phyloP scores from a whole-genome alignment of 2,797 vertebrate species.

The Hyperoplus lanceolatus region DNA sequence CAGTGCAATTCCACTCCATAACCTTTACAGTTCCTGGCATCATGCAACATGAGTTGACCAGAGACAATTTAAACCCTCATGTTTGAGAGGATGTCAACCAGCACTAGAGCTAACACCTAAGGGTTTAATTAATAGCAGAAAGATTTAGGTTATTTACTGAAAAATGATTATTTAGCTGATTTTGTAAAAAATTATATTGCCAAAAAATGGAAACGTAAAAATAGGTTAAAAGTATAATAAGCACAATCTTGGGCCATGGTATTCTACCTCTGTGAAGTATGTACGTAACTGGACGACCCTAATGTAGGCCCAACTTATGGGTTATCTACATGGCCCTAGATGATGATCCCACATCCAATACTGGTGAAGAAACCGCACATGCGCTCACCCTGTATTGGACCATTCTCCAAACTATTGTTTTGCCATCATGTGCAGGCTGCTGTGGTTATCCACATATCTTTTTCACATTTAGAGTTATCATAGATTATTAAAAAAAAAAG shows the following conservation, averaged over 20 bases:
- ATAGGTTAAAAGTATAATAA: neutral
- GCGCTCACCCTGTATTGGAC: neutral
- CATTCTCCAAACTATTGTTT: neutral
- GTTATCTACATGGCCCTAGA: neutral
- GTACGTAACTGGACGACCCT: neutral
- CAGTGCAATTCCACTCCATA: neutral
- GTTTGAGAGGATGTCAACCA: neutral
- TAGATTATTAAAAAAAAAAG: neutral
- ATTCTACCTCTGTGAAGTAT: neutral
- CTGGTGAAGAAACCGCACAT: neutral
- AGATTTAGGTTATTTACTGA: neutral
- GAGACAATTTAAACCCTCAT: neutral
- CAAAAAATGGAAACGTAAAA: neutral
- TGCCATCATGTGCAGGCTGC: neutral
- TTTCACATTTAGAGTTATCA: neutral
- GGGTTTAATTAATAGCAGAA: neutral
- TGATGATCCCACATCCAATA: neutral
- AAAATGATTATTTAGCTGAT: neutral
- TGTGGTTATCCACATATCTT: neutral
- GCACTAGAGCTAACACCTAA: neutral
- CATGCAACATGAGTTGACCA: constrained; percentile 12
- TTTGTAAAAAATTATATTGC: neutral
- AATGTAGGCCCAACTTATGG: neutral
- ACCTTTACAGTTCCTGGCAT: constrained; percentile 15
- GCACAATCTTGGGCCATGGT: neutral